Evolutionary conservation across 2,113 vertebrate genomes (phyloP), one percentile per base, ranked within the genome.

Genomic region (Psittacus erithacus): DNA sequence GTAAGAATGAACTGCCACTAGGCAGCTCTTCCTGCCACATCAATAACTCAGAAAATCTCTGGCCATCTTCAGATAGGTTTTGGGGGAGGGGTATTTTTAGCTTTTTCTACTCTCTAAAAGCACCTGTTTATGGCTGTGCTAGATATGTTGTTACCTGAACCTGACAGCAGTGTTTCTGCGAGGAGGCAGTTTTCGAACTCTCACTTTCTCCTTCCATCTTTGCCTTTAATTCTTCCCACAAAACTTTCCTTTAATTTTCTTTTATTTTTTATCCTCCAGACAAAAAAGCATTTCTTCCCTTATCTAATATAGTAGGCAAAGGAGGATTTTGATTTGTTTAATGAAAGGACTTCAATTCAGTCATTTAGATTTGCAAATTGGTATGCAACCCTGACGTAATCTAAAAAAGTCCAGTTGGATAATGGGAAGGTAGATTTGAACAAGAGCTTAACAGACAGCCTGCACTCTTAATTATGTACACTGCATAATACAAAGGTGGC

Each of bases 21-120:
- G 7, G 29, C 55, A 22, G 18, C 28, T 5, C 17, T 78, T 81
- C 38, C n/a, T 82, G 38, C 33, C 35, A 28, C 9, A 53, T 19
- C 19, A 71, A 12, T 22, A 68, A 53, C 7, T 7, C 46, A 38
- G n/a, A 44, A 65, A 67, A 41, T 23, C 24, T 63, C 17, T 67
- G 43, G 13, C 41, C 3, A 2, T 38, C 64, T 86, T 13, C n/a
- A 27, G 50, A 25, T 5, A 35, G 14, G 1, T 38, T 57, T 59
- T 19, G 1, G 18, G 31, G 9, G 38, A 39, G 17, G 3, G 3
- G 0, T 2, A 7, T 69, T 6, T 55, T 39, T 24, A 46, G 7
- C 23, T 82, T 3, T 44, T 75, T 38, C 14, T 82, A 1, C 23
- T 52, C 4, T 31, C 44, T 38, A 35, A 49, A 55, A 91, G 8